phyloP scores from a whole-genome alignment of 2,888 invertebrate genomes.

The Drosophila melanosoma region DNA sequence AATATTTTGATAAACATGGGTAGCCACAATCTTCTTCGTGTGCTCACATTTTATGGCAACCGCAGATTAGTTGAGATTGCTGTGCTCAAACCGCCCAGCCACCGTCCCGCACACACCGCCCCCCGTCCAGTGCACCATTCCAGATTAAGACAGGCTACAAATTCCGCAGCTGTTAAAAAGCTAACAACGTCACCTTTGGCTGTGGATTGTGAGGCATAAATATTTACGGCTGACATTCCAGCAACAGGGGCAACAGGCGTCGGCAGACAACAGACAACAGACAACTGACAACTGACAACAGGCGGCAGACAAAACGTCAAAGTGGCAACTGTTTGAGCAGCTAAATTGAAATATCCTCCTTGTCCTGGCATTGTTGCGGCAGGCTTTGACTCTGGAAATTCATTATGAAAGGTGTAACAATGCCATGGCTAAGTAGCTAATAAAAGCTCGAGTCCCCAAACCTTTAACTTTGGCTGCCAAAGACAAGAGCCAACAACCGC shows the following conservation, averaged over 20 bases:
- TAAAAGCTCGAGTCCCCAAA: constrained; percentile 65
- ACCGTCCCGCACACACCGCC: background rate
- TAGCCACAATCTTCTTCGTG: constrained; percentile 20
- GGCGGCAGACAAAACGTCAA: constrained; percentile 69
- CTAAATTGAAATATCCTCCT: constrained; percentile 77
- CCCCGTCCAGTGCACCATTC: background rate
- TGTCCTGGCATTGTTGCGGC: constrained; percentile 72
- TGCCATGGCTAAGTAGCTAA: constrained; percentile 75
- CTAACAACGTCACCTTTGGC: constrained; percentile 75
- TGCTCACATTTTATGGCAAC: constrained; percentile 71
- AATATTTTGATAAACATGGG: constrained; percentile 60
- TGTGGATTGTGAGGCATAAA: constrained; percentile 69
- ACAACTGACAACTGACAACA: constrained; percentile 31
- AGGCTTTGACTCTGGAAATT: constrained; percentile 52
- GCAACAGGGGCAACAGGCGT: constrained; percentile 51
- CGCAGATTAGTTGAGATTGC: constrained; percentile 76
- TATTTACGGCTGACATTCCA: constrained; percentile 76
- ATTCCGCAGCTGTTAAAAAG: constrained; percentile 78
- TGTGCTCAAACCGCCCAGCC: constrained; percentile 3
- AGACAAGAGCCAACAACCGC: constrained; percentile 42
- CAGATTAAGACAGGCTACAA: constrained; percentile 69
- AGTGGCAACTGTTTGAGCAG: constrained; percentile 78
- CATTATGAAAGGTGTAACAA: constrained; percentile 77
- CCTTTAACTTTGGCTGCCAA: constrained; percentile 27
- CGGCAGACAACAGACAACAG: constrained; percentile 33